phyloP scores from a whole-genome alignment of 1,140 invertebrate genomes.

The Caerostris extrusa region DNA sequence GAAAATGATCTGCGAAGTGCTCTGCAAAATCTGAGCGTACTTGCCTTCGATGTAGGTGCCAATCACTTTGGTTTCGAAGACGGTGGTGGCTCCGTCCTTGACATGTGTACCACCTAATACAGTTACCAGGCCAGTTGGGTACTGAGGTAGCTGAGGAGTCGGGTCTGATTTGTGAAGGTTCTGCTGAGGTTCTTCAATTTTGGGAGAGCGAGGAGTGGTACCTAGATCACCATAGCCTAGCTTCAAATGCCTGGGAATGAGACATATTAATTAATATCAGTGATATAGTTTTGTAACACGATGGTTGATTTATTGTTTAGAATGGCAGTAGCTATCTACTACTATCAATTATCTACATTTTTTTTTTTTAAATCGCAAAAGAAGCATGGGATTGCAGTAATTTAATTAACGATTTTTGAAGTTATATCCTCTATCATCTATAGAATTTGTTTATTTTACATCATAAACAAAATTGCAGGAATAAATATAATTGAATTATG shows the following conservation, averaged over 20 bases:
- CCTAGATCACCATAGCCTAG: constrained; percentile 48
- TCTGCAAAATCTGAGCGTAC: constrained; percentile 89
- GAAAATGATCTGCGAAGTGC: constrained; percentile 84
- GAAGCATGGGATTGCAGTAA: too few species aligned
- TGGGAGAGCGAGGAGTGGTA: constrained; percentile 53
- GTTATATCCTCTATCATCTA: too few species aligned
- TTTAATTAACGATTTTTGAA: too few species aligned
- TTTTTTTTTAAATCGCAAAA: too few species aligned
- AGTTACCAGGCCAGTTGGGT: constrained; percentile 89
- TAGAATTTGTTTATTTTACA: too few species aligned
- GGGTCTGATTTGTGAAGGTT: constrained; percentile 60
- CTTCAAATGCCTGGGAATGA: constrained; percentile 61
- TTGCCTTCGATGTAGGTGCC: constrained; percentile 93
- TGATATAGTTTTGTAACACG: neutral
- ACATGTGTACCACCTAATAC: constrained; percentile 91
- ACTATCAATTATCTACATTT: too few species aligned
- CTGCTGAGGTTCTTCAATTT: constrained; percentile 33
- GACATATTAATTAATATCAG: neutral
- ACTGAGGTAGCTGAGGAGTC: constrained; percentile 79
- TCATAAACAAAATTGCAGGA: too few species aligned
- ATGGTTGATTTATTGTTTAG: too few species aligned
- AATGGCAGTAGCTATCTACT: too few species aligned
- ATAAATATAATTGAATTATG: too few species aligned
- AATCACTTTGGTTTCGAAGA: constrained; percentile 93
- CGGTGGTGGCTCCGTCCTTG: constrained; percentile 90